phyloP scores from a whole-genome alignment of 2,888 invertebrate species.

The Eulithis testata region DNA sequence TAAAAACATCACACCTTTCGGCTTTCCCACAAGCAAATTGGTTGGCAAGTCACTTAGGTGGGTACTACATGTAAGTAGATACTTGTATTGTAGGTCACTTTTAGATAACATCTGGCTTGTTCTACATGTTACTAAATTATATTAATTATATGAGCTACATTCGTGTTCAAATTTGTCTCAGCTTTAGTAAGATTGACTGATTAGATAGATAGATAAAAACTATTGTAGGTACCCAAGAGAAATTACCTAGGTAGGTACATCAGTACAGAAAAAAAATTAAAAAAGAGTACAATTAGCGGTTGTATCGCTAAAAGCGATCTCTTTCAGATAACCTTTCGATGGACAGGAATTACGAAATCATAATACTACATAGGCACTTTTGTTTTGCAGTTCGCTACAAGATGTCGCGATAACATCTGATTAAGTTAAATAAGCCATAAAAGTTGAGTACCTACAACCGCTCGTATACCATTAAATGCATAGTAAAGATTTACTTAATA shows the following conservation, averaged over 20 bases:
- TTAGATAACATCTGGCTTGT: slow-evolving; percentile 7
- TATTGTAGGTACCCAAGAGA: too few relatives aligned
- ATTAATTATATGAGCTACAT: background rate
- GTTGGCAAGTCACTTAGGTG: background rate
- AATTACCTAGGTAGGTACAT: too few relatives aligned
- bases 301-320: too few relatives aligned
- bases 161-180: too few relatives aligned
- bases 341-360: too few relatives aligned
- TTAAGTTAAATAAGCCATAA: slow-evolving; percentile 53
- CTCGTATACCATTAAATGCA: slow-evolving; percentile 25
- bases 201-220: too few relatives aligned
- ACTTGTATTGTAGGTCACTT: background rate
- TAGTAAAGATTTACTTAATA: slow-evolving; percentile 13
- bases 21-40: slow-evolving; percentile 20
- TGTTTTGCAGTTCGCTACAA: slow-evolving; percentile 13
- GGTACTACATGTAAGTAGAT: too few relatives aligned
- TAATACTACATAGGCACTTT: too few relatives aligned
- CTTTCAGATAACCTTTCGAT: too few relatives aligned
- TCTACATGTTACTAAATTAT: background rate
- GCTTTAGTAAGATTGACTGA: too few relatives aligned
- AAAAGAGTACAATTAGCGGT: too few relatives aligned
- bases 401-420: slow-evolving; percentile 35
- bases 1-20: slow-evolving; percentile 33
- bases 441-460: slow-evolving; percentile 32
- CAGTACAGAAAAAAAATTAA: too few relatives aligned